Conservation (phyloP, 2,888 invertebrate genomes). For the Drosophila testacea region DNA sequence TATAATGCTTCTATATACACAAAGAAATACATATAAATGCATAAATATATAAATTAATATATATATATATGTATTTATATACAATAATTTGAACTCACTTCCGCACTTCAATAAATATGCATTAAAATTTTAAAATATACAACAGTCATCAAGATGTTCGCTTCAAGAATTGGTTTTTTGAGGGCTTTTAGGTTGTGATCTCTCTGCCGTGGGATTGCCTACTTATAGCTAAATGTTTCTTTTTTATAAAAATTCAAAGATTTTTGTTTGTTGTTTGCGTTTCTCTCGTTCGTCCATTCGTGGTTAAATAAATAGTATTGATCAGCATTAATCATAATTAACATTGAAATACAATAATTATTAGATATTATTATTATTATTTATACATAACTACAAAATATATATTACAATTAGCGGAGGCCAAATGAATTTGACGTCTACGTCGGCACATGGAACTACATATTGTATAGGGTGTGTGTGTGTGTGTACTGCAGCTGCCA, state of each 20-base stretch:
- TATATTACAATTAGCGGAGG: conserved; percentile 69
- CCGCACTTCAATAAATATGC: conserved; percentile 70
- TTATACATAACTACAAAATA: conserved; percentile 74
- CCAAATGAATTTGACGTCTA: conserved; percentile 40
- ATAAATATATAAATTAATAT: conserved; percentile 24
- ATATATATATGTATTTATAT: conserved; percentile 36
- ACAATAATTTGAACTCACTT: conserved; percentile 62
- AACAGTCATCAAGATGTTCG: conserved; percentile 61
- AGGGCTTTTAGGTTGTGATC: conserved; percentile 17
- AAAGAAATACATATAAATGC: conserved; percentile 44
- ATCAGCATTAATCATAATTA: conserved; percentile 73
- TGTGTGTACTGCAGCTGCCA: conserved; percentile 19
- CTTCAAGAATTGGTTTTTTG: conserved; percentile 27
- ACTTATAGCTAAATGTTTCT: conserved; percentile 64
- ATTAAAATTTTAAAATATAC: conserved; percentile 66
- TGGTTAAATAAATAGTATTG: conserved; percentile 75
- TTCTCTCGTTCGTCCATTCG: conserved; percentile 26
- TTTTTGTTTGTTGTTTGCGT: conserved; percentile 21
- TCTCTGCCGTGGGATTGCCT: conserved; percentile 67
- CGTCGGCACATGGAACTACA: conserved; percentile 43
- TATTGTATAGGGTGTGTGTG: conserved; percentile 12
- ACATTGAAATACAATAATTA: conserved; percentile 72
- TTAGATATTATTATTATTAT: conserved; percentile 30
- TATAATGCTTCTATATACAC: conserved; percentile 80
- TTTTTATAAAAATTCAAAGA: conserved; percentile 45